phyloP scores from a whole-genome alignment of 2,888 invertebrate genomes.

The Neoaliturus tenellus region DNA sequence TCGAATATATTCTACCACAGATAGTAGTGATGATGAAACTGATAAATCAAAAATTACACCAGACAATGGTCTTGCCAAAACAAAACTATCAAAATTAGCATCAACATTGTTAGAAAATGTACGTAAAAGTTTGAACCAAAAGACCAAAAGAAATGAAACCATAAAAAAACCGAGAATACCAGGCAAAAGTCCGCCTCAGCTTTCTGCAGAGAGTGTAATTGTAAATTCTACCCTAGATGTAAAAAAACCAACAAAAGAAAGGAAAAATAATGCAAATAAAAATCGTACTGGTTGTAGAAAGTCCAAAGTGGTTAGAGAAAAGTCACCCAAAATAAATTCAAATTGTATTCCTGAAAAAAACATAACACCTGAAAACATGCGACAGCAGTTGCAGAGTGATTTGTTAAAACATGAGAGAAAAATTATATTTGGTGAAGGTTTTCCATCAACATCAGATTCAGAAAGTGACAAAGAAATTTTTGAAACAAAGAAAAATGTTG shows the following conservation, averaged over 20 bases:
- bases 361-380: slow-evolving; percentile 22
- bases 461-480: slow-evolving; percentile 17
- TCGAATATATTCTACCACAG: slow-evolving; percentile 10
- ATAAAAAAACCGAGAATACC: not conserved
- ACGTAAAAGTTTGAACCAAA: not conserved
- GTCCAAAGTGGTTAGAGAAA: not conserved
- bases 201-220: not conserved
- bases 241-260: not conserved
- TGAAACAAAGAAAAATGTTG: slow-evolving; percentile 23
- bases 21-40: slow-evolving; percentile 14
- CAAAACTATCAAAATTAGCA: slow-evolving; percentile 10
- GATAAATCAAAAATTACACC: not conserved
- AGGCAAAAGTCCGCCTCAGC: not conserved
- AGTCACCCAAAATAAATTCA: not conserved
- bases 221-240: not conserved
- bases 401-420: slow-evolving; percentile 28
- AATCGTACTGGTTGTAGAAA: not conserved
- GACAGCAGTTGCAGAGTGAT: slow-evolving; percentile 29
- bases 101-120: slow-evolving; percentile 25
- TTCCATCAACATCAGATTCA: slow-evolving; percentile 15
- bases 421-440: slow-evolving; percentile 22
- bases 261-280: not conserved
- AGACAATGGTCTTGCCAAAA: not conserved
- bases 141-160: not conserved
- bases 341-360: not conserved